phyloP scores from a whole-genome alignment of 2,113 vertebrate species.

The Platysteira castanea region DNA sequence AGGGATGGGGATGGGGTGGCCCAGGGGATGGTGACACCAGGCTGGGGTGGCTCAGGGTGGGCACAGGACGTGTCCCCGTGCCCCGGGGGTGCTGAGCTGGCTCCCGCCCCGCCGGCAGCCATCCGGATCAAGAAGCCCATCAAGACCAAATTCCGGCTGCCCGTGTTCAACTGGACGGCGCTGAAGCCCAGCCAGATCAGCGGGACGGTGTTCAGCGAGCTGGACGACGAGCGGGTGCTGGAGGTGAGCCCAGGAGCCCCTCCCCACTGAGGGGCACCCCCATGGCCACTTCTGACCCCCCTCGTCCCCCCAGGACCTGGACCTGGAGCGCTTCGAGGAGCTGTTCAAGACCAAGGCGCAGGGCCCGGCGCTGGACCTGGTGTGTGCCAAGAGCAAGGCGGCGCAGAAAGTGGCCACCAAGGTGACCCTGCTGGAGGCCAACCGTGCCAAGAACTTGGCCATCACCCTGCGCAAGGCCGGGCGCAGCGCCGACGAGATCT shows the following conservation, averaged over 20 bases:
- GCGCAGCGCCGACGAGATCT: constrained; percentile 56
- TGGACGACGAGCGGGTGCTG: constrained; percentile 92
- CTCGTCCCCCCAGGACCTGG: constrained; percentile 26
- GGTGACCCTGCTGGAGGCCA: constrained; percentile 90
- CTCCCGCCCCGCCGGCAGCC: constrained; percentile 66
- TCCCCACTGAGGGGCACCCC: not conserved
- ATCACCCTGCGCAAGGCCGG: constrained; percentile 93
- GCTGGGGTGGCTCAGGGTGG: not conserved
- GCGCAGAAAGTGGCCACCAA: constrained; percentile 84
- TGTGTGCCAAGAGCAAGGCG: constrained; percentile 87
- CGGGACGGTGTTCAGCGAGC: constrained; percentile 95
- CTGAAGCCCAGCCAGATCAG: constrained; percentile 98
- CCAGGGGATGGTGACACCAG: not conserved
- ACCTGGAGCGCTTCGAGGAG: no score
- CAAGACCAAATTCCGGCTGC: constrained; percentile 96
- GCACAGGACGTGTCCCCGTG: rapidly evolving
- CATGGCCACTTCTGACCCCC: not conserved
- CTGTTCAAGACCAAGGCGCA: no score
- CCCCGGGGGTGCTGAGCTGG: not conserved
- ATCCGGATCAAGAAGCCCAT: constrained; percentile 98
- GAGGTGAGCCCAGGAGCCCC: constrained; percentile 74
- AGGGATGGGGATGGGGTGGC: not conserved
- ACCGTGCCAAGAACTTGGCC: constrained; percentile 95
- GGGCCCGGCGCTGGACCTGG: no score
- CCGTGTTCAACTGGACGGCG: constrained; percentile 96